These are phyloP conservation scores for Lepisosteus osseus DNA, from an alignment of 2,113 vertebrate species.

Conservation along the genomic window DNA sequence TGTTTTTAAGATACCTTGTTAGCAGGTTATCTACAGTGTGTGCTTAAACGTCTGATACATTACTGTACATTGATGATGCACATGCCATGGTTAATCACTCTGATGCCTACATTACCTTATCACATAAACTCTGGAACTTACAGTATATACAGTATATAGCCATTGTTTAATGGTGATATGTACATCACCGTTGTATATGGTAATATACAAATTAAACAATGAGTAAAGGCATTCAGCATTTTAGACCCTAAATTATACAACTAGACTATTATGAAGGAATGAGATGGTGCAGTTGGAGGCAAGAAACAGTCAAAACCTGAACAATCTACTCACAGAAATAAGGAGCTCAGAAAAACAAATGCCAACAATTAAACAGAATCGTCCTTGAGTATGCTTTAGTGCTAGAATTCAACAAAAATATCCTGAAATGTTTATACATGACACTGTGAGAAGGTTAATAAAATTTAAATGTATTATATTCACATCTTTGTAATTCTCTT, in stretches of 20 bases:
- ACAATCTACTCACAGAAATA: neutral
- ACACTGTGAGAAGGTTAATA: neutral
- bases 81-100: too few relatives aligned
- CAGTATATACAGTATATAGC: too few relatives aligned
- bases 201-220: too few relatives aligned
- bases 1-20: too few relatives aligned
- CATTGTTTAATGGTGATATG: too few relatives aligned
- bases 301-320: neutral
- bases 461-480: neutral
- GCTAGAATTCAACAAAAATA: neutral
- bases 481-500: neutral
- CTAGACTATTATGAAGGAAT: neutral
- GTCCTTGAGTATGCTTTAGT: conserved; percentile 15
- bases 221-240: too few relatives aligned
- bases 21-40: too few relatives aligned
- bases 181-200: too few relatives aligned
- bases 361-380: conserved; percentile 8
- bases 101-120: too few relatives aligned
- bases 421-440: neutral
- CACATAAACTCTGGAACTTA: too few relatives aligned
- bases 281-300: neutral
- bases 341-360: conserved; percentile 9
- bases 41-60: too few relatives aligned
- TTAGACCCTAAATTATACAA: neutral
- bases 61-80: too few relatives aligned